Percentiles rank a stretch among this genome's conserved stretches.
Evolutionary conservation across 2,113 vertebrate genomes (phyloP).

Genomic region (Antechinus flavipes): DNA sequence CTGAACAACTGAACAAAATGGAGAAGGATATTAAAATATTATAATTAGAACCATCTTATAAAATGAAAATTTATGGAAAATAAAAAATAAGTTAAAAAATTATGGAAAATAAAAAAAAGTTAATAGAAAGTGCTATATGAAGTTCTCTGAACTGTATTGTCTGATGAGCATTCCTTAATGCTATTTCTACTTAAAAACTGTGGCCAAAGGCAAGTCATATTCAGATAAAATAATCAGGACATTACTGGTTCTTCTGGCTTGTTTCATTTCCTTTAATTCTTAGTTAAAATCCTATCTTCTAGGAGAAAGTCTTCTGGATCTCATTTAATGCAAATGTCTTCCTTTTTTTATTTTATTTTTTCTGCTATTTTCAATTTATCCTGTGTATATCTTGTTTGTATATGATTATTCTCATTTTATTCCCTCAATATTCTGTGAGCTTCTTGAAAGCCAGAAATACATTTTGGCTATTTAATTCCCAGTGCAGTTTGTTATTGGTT

Average conservation of each 20-base stretch:
- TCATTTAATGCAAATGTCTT: background rate
- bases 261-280: background rate
- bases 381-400: too few relatives aligned
- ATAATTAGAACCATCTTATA: background rate
- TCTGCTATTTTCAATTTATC: background rate
- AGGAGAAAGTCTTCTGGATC: background rate
- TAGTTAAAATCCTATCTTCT: background rate
- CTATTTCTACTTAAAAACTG: background rate
- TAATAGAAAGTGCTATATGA: background rate
- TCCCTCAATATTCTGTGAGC: background rate
- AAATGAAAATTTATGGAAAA: background rate
- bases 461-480: background rate
- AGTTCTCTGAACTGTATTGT: background rate
- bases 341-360: background rate
- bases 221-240: background rate
- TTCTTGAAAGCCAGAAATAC: background rate
- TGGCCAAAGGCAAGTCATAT: background rate
- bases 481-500: background rate
- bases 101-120: too few relatives aligned
- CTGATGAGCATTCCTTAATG: too few relatives aligned
- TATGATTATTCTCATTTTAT: too few relatives aligned
- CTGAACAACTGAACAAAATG: background rate
- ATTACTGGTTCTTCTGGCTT: background rate
- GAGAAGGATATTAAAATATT: background rate
- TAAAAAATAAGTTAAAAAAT: background rate